Conservation (phyloP, 1,140 invertebrate genomes). For the Monomorium pharaonis region DNA sequence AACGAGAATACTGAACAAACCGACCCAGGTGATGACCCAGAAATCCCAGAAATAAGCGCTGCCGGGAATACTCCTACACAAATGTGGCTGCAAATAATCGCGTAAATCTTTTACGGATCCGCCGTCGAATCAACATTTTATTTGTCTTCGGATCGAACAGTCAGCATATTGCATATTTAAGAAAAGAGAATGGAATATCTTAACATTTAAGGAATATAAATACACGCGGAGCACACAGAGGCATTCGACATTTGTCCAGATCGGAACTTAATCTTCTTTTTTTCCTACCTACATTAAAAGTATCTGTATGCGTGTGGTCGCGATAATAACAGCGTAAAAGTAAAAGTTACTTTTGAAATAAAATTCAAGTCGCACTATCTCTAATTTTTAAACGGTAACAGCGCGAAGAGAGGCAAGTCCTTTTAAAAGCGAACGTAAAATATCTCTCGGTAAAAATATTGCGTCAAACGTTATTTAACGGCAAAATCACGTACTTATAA, state of each 20-base stretch:
- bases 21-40: conserved; percentile 28
- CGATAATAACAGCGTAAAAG: not conserved
- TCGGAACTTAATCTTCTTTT: not conserved
- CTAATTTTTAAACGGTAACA: not conserved
- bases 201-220: conserved; percentile 20
- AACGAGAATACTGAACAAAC: conserved; percentile 18
- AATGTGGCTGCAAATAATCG: not conserved
- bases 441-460: not conserved
- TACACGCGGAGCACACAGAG: not conserved
- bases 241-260: not conserved
- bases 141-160: not conserved
- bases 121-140: not conserved
- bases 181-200: conserved; percentile 22
- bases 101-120: not conserved
- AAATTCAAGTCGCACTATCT: no score
- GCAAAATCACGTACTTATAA: not conserved
- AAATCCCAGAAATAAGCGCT: not conserved
- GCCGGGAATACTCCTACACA: not conserved
- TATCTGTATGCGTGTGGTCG: not conserved
- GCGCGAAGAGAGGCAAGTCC: not conserved
- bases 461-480: not conserved
- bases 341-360: not conserved
- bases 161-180: not conserved
- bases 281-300: not conserved
- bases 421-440: not conserved